phyloP scores from a whole-genome alignment of 2,888 invertebrate species.

The Rhopalosiphum nymphaeae region DNA sequence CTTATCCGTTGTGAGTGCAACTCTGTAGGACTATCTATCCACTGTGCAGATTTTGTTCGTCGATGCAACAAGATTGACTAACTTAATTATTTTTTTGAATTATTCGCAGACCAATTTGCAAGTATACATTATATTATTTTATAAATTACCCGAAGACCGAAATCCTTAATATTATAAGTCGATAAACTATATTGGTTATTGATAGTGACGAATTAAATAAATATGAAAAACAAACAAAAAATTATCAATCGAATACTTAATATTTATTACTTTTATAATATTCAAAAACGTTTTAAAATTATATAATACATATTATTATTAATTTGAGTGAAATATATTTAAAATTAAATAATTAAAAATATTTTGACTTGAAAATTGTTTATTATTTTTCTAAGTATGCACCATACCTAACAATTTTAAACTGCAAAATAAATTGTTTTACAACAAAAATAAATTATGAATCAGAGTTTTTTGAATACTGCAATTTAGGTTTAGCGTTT shows the following conservation, averaged over 20 bases:
- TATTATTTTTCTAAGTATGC: not conserved
- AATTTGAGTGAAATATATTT: not conserved
- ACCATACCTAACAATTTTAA: no score
- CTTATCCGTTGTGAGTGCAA: not conserved
- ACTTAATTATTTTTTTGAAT: no score
- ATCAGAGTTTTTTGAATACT: not conserved
- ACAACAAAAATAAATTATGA: not conserved
- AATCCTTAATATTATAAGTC: not conserved
- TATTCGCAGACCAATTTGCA: not conserved
- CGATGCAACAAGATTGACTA: not conserved
- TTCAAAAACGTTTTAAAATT: not conserved
- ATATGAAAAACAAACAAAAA: no score
- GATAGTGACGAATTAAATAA: not conserved
- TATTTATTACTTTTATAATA: not conserved
- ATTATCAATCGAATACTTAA: not conserved
- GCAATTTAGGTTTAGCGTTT: not conserved
- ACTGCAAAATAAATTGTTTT: not conserved
- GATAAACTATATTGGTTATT: not conserved
- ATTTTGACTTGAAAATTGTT: not conserved
- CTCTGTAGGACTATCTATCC: not conserved
- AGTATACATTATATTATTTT: not conserved
- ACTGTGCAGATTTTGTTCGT: not conserved
- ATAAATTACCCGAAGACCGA: not conserved
- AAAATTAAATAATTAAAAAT: not conserved
- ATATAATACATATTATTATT: not conserved